Evolutionary conservation across 2,797 vertebrate species (phyloP).

Genomic region (Eulemur rubriventer): DNA sequence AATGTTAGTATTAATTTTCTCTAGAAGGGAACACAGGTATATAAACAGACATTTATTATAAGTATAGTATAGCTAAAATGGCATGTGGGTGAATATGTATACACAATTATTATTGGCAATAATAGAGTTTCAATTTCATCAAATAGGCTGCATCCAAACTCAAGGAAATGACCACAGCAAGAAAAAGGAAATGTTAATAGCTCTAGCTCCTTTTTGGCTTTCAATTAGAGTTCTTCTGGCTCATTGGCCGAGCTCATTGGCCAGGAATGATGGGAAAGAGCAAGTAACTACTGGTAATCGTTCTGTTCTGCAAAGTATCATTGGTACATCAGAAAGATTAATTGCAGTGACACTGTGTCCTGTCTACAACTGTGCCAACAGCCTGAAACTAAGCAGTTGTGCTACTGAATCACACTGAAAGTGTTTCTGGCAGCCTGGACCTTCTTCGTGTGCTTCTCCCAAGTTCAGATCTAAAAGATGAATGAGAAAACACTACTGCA

Average conservation of each 20-base stretch:
- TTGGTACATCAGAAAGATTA: conserved; percentile 64
- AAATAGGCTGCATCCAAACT: neutral
- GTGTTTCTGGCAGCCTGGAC: neutral
- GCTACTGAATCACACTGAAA: conserved; percentile 10
- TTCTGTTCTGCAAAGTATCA: conserved; percentile 60
- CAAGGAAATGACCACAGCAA: conserved; percentile 29
- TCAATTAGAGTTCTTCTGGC: conserved; percentile 61
- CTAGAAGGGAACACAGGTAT: neutral
- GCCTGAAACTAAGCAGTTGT: conserved; percentile 59
- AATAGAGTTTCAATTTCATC: neutral
- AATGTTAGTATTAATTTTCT: neutral
- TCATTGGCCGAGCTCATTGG: conserved; percentile 53
- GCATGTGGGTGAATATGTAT: neutral
- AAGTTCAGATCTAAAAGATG: conserved; percentile 2
- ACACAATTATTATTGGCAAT: neutral
- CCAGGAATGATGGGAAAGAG: conserved; percentile 50
- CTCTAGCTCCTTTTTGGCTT: conserved; percentile 9
- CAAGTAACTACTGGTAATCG: conserved; percentile 52
- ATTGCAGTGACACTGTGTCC: conserved; percentile 39
- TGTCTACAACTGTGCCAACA: conserved; percentile 37
- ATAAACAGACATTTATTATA: neutral
- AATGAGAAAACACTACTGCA: neutral
- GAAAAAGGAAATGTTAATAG: conserved; percentile 38
- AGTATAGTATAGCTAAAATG: neutral
- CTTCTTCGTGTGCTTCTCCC: neutral